Conservation (phyloP, 1,140 invertebrate species). For the Pachypeltis micranthus region DNA sequence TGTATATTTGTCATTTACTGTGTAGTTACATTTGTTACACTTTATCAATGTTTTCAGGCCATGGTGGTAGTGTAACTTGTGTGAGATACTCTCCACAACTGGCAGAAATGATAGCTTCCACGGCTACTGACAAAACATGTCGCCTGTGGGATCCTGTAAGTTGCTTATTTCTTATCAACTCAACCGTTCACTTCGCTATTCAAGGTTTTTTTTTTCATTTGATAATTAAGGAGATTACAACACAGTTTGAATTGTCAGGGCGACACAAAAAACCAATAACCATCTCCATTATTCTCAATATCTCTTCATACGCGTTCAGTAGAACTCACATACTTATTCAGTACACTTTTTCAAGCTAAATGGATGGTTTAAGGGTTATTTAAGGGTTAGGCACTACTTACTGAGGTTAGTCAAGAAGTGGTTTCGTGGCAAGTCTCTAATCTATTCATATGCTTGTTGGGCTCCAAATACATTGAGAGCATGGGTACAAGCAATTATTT, state of each 20-base stretch:
- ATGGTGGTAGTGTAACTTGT: constrained; percentile 45
- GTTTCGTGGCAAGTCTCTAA: too few species aligned
- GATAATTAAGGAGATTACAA: not conserved
- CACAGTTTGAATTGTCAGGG: not conserved
- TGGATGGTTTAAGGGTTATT: too few species aligned
- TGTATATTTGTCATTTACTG: too few species aligned
- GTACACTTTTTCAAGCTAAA: too few species aligned
- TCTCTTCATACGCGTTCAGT: not conserved
- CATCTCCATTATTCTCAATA: not conserved
- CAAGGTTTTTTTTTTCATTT: not conserved
- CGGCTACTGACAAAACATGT: constrained; percentile 48
- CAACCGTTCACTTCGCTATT: too few species aligned
- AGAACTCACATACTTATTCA: not conserved
- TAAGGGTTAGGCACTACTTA: too few species aligned
- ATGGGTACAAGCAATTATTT: not conserved
- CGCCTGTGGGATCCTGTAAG: constrained; percentile 51
- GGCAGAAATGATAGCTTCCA: constrained; percentile 45
- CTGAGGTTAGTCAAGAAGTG: too few species aligned
- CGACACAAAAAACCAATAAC: too few species aligned
- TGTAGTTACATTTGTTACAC: too few species aligned
- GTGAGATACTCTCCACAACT: constrained; percentile 44
- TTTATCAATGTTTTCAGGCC: too few species aligned
- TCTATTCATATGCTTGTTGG: too few species aligned
- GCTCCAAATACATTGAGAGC: not conserved
- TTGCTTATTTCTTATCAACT: not conserved